Conservation (phyloP, 2,113 vertebrate genomes). For the Barnardius zonarius region DNA sequence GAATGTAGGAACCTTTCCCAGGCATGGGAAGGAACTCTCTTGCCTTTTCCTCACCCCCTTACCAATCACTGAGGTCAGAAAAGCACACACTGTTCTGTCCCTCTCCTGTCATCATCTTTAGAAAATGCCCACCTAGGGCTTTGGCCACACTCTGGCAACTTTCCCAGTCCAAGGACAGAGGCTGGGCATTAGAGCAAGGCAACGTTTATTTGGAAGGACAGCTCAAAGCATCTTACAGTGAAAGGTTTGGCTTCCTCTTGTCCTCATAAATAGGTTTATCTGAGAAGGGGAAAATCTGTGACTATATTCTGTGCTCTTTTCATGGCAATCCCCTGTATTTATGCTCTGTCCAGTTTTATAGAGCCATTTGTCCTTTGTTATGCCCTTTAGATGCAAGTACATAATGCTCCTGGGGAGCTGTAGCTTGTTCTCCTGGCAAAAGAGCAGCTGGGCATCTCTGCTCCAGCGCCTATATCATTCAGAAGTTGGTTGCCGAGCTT, state of each 20-base stretch:
- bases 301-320: background rate
- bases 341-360: background rate
- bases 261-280: background rate
- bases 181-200: background rate
- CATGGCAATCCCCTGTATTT: background rate
- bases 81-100: background rate
- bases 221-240: background rate
- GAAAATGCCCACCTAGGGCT: background rate
- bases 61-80: background rate
- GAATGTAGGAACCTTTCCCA: background rate
- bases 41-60: background rate
- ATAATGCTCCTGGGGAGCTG: background rate
- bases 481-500: background rate
- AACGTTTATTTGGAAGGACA: slow-evolving; percentile 13
- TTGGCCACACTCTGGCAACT: slow-evolving; percentile 11
- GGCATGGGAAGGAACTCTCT: background rate
- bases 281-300: background rate
- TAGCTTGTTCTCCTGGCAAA: background rate
- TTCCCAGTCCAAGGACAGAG: slow-evolving; percentile 26
- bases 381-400: background rate
- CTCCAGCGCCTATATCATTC: background rate
- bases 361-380: background rate
- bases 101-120: background rate
- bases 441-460: slow-evolving; percentile 11
- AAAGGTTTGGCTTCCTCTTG: background rate